Evolutionary conservation across 2,797 vertebrate species (phyloP).

Genomic region (Holocentrus rufus): DNA sequence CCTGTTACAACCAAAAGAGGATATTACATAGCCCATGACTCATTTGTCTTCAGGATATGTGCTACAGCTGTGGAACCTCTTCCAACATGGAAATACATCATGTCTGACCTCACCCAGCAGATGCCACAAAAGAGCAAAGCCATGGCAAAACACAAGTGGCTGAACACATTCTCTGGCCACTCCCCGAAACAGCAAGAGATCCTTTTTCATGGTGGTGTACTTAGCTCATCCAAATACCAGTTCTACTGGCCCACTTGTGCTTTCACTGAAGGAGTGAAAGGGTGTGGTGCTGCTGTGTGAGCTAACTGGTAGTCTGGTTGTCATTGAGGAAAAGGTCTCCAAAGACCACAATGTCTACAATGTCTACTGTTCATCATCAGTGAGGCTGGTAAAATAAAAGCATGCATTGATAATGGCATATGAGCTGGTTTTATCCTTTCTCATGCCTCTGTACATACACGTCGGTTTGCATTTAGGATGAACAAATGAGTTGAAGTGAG

Average conservation of each 20-base stretch:
- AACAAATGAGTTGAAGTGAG: background rate
- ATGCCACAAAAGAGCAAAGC: conserved; percentile 12
- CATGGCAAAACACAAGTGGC: conserved; percentile 22
- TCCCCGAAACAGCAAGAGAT: conserved; percentile 66
- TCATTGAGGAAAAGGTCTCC: conserved; percentile 46
- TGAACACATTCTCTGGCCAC: conserved; percentile 61
- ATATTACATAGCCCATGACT: conserved; percentile 45
- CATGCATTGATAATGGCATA: conserved; percentile 1
- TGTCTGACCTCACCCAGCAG: conserved; percentile 62
- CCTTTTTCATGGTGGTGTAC: conserved; percentile 59
- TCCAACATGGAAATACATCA: conserved; percentile 55
- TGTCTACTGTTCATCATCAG: conserved; percentile 25
- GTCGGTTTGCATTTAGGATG: background rate
- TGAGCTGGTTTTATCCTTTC: conserved; percentile 15
- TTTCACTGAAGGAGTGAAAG: conserved; percentile 44
- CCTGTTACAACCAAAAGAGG: conserved; percentile 30
- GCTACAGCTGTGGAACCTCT: conserved; percentile 64
- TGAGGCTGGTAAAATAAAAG: conserved; percentile 1
- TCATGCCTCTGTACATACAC: background rate
- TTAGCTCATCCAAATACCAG: conserved; percentile 73
- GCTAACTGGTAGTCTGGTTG: conserved; percentile 36
- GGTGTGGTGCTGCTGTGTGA: conserved; percentile 58
- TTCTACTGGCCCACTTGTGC: conserved; percentile 61
- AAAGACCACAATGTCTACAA: conserved; percentile 43
- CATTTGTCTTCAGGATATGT: conserved; percentile 53